Base-by-base conservation (phyloP, 1,140 invertebrate species). In the Caenorhabditis inopinata region DNA sequence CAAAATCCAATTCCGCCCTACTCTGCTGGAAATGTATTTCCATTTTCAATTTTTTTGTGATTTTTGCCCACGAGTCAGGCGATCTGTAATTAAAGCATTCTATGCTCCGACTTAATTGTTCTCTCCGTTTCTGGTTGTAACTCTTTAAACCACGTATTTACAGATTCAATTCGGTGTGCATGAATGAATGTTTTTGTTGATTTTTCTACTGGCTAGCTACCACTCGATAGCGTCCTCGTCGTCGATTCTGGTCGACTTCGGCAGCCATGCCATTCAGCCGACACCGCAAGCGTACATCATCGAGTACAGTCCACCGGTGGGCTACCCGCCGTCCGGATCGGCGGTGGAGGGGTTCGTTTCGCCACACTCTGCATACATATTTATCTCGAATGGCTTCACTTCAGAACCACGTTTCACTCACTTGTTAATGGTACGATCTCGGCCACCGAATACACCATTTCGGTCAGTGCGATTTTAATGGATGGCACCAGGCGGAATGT, bases 401-500 rank as follows among this genome's bases (percentile, higher is more conserved):
- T 35, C 46, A 81, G 80, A 32, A 68, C 51, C n/a, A 77, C 75
- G 1, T 46, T 47, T 9, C 29, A 49, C 23, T 51, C 75, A 1
- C 47, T 81, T 23, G 45, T 81, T 12, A 81, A 81, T 49, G 80
- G 75, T 21, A 81, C 80, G 3, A 73, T 81, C 11, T 45, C 80
- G 7, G 80, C 80, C 7, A 73, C 80, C 35, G 80, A 81, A 25
- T 81, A 81, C 27, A 76, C 74, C 9, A 35, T 81, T 5, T 81
- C 47, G 5, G 16, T 81, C 18, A 78, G 77, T 29, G 80, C 74
- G 11, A 58, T 81, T 35, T 23, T 53, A n/a, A 46, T 47, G 47
- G 80, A 81, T 53, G 80, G 80, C 9, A 68, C 42, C 6, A 35
- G 80, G 16, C 77, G 53, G n/a, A 81, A 81, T 74, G 53, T 81